phyloP scores from a whole-genome alignment of 2,797 vertebrate genomes.

The Euthynnus affinis region DNA sequence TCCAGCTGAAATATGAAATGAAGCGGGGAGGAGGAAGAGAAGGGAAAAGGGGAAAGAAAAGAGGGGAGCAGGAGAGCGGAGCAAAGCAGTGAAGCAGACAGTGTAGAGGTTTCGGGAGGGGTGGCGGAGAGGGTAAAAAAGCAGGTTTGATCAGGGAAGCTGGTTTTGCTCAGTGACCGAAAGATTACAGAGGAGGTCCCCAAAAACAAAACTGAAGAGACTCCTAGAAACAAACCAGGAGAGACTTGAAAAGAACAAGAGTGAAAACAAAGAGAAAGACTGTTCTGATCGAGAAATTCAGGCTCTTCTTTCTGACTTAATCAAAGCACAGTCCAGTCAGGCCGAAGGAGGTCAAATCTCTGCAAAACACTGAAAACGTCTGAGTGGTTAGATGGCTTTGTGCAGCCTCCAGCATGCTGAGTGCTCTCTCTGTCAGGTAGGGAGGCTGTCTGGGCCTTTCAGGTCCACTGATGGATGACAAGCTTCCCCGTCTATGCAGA shows the following conservation, averaged over 20 bases:
- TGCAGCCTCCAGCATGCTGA: slow-evolving; percentile 14
- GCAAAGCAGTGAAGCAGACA: slow-evolving; percentile 67
- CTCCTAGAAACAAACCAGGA: slow-evolving; percentile 32
- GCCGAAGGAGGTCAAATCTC: slow-evolving; percentile 12
- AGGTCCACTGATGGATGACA: slow-evolving; percentile 53
- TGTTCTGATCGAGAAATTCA: slow-evolving; percentile 1
- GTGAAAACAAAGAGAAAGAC: slow-evolving; percentile 14
- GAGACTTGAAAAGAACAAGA: slow-evolving; percentile 23
- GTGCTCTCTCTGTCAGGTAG: slow-evolving; percentile 15
- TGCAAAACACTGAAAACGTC: slow-evolving; percentile 22
- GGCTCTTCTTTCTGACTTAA: background rate
- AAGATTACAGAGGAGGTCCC: slow-evolving; percentile 38
- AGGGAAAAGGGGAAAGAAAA: slow-evolving; percentile 9
- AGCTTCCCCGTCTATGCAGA: slow-evolving; percentile 53
- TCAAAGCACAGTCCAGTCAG: slow-evolving; percentile 20
- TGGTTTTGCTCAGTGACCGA: slow-evolving; percentile 61
- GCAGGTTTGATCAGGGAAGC: slow-evolving; percentile 78
- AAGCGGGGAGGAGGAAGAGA: slow-evolving; percentile 80
- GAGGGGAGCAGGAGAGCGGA: slow-evolving; percentile 70
- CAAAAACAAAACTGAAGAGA: slow-evolving; percentile 16
- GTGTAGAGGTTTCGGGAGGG: slow-evolving; percentile 31
- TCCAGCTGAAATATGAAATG: slow-evolving; percentile 87
- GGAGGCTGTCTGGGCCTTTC: slow-evolving; percentile 34
- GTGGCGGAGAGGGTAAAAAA: slow-evolving; percentile 50
- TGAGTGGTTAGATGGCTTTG: slow-evolving; percentile 38